Base-by-base conservation (phyloP, 2,113 vertebrate genomes). In the Plecotus auritus region DNA sequence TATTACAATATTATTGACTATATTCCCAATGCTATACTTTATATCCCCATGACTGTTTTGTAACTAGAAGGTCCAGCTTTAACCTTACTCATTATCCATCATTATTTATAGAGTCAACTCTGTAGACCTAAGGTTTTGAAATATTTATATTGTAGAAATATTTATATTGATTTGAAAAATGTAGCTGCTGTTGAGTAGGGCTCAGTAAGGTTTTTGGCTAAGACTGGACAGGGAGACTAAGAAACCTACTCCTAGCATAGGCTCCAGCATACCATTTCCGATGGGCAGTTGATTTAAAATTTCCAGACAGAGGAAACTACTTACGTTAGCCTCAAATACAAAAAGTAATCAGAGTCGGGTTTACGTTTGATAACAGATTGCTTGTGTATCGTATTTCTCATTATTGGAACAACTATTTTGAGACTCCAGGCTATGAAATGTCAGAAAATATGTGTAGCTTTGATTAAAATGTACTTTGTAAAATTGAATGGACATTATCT, bases 381-480 rank as follows among this genome's bases (percentile, higher is more conserved):
- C 69, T 93, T 40, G 30, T 59, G 7, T 88, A 37, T 90, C 23
- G 3, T 84, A 40, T 88, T 96, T 91, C 59, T 93, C 40, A 54
- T 45, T 85, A 40, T 81, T 91, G 45, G 40, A 69, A 74, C 26
- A 74, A 74, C 67, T 80, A 30, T 83, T 96, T 93, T 64, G 49
- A 88, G 23, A 37, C 35, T 70, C 28, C 54, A 17, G 49, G n/a
- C 30, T 78, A 23, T 83, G 86, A 47, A 83, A 77, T 42, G n/a
- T 32, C 51, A 96, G 78, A 86, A 85, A 59, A 54, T 88, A 47
- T 45, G 5, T 84, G 16, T 85, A n/a, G 16, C 37, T 90, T 95
- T 91, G 88, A 97, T 88, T 92, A 96, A 97, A 91, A 90, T 42
- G 82, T 81, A 81, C 70, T 93, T 94, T 92, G 49, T 90, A 82